Percentiles rank a stretch among this genome's conserved stretches.
These are phyloP conservation scores for Acanthopagrus latus DNA, from an alignment of 2,797 vertebrate species.

Conservation along the genomic window DNA sequence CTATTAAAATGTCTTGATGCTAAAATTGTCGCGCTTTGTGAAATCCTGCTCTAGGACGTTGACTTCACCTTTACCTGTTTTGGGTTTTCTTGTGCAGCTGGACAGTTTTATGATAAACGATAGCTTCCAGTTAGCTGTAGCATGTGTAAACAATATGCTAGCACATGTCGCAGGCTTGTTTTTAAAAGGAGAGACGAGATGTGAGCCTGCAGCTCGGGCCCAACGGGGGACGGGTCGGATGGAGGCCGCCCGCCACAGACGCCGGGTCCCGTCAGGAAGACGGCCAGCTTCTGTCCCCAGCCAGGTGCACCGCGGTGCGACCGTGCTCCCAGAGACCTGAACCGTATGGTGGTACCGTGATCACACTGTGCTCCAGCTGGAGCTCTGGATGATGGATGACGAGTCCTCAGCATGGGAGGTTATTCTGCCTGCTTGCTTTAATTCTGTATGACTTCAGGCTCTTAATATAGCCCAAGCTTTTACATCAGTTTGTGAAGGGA, in stretches of 20 bases:
- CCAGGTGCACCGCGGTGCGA: constrained; percentile 51
- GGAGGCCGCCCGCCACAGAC: constrained; percentile 33
- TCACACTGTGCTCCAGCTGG: constrained; percentile 65
- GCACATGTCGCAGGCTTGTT: neutral
- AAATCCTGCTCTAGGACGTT: too few species aligned
- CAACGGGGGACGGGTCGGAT: constrained; percentile 19
- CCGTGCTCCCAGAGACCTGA: constrained; percentile 44
- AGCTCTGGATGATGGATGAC: constrained; percentile 65
- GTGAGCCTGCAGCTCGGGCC: constrained; percentile 7
- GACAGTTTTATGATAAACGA: neutral
- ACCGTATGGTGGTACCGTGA: constrained; percentile 49
- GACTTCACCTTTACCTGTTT: neutral
- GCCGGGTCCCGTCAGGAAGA: constrained; percentile 24
- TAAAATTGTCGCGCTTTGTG: neutral
- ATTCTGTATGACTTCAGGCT: constrained; percentile 64
- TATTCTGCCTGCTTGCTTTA: constrained; percentile 63
- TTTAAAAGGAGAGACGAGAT: neutral
- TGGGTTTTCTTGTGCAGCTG: neutral
- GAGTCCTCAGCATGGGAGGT: constrained; percentile 49
- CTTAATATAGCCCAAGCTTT: constrained; percentile 60
- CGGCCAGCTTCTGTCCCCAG: constrained; percentile 42
- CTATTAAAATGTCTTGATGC: neutral
- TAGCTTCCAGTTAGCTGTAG: neutral
- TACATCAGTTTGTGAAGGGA: constrained; percentile 16
- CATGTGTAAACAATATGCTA: constrained; percentile 8